These are phyloP conservation scores for Podarcis raffonei DNA, from an alignment of 2,113 vertebrate genomes.

Conservation along the genomic window DNA sequence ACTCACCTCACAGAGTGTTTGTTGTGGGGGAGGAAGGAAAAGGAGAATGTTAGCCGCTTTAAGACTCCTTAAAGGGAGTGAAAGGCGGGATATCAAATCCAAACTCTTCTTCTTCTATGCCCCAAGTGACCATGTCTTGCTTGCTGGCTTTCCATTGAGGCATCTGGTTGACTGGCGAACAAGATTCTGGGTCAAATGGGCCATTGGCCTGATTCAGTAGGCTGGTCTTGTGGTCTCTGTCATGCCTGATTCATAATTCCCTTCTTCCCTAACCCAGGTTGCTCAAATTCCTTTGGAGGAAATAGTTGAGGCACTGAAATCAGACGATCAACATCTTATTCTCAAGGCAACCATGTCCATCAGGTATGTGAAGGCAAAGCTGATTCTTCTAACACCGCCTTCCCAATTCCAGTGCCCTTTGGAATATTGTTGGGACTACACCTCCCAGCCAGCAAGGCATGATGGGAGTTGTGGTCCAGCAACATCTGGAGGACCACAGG, in stretches of 20 bases:
- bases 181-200: too few relatives aligned
- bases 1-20: too few relatives aligned
- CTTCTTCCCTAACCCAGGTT: constrained; percentile 66
- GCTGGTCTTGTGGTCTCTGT: neutral
- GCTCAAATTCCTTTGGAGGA: constrained; percentile 70
- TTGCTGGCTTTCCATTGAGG: too few relatives aligned
- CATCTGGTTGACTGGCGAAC: too few relatives aligned
- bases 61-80: too few relatives aligned
- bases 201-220: too few relatives aligned
- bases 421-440: neutral
- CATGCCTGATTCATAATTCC: neutral
- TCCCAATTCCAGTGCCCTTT: fast-evolving
- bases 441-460: neutral
- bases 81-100: too few relatives aligned
- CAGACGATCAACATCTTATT: constrained; percentile 67
- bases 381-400: too few relatives aligned
- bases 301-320: constrained; percentile 78
- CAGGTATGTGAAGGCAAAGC: constrained; percentile 74
- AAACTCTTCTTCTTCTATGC: neutral
- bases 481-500: too few relatives aligned
- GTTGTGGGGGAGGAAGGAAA: too few relatives aligned
- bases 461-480: too few relatives aligned
- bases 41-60: too few relatives aligned
- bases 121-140: neutral
- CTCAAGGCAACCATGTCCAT: constrained; percentile 83